These are phyloP conservation scores for Lota lota DNA, from an alignment of 2,113 vertebrate genomes.

Conservation along the genomic window DNA sequence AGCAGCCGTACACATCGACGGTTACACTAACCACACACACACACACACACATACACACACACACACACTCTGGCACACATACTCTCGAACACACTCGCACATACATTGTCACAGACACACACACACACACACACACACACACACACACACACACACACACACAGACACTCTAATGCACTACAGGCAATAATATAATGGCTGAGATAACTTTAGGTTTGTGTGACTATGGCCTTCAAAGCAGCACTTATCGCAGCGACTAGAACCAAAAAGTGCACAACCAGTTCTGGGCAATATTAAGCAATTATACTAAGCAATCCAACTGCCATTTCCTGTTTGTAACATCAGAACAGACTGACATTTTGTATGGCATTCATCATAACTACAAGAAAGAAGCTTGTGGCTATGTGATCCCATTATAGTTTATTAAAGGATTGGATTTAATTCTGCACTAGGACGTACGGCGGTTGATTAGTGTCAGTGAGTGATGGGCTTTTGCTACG, in stretches of 20 bases:
- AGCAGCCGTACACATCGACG: conserved; percentile 55
- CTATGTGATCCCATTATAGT: not conserved
- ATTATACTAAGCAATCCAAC: not conserved
- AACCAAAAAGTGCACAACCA: not conserved
- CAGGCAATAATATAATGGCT: conserved; percentile 46
- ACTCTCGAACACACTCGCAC: conserved; percentile 33
- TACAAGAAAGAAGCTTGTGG: conserved; percentile 1
- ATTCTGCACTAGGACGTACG: conserved; percentile 10
- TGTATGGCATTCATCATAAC: not conserved
- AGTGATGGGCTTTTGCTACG: conserved; percentile 7
- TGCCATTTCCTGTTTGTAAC: not conserved
- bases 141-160: conserved; percentile 17
- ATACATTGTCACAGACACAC: conserved; percentile 20
- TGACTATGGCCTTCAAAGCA: conserved; percentile 39
- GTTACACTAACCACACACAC: conserved; percentile 23
- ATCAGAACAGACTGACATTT: not conserved
- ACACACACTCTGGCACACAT: conserved; percentile 34
- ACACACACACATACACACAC: conserved; percentile 19
- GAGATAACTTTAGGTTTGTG: conserved; percentile 52
- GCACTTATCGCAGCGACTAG: conserved; percentile 2
- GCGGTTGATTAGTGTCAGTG: conserved; percentile 21
- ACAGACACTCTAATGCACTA: conserved; percentile 28
- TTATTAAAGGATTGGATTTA: conserved; percentile 9
- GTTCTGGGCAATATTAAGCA: conserved; percentile 33
- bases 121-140: conserved; percentile 17